phyloP scores from a whole-genome alignment of 1,140 invertebrate genomes.

The Chelonus insularis region DNA sequence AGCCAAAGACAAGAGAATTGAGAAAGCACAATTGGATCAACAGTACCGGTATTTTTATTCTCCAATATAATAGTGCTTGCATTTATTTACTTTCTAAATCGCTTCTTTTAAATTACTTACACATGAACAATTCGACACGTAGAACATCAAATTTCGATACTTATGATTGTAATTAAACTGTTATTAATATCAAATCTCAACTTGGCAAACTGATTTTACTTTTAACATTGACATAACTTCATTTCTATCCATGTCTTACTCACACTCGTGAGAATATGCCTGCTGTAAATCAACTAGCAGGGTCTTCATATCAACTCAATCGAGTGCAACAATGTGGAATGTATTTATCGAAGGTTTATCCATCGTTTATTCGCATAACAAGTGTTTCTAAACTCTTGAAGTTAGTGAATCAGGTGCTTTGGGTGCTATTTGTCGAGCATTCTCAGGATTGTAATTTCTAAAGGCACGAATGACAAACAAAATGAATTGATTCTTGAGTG shows the following conservation, averaged over 20 bases:
- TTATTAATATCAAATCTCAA: too few relatives aligned
- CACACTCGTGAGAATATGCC: constrained; percentile 14
- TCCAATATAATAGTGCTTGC: too few relatives aligned
- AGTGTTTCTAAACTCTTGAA: constrained; percentile 12
- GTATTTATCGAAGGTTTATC: constrained; percentile 37
- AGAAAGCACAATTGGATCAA: constrained; percentile 93
- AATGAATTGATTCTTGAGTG: constrained; percentile 27
- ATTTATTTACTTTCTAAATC: neutral
- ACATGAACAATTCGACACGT: too few relatives aligned
- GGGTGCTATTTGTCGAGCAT: neutral
- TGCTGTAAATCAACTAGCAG: constrained; percentile 18
- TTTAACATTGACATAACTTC: neutral
- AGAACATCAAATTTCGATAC: too few relatives aligned
- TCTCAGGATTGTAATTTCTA: neutral
- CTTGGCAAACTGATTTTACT: too few relatives aligned
- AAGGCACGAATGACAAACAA: neutral
- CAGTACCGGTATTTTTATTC: constrained; percentile 78
- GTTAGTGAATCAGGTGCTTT: constrained; percentile 39
- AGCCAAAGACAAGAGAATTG: constrained; percentile 94
- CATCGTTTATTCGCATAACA: constrained; percentile 23
- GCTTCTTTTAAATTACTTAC: too few relatives aligned
- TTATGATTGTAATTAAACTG: too few relatives aligned
- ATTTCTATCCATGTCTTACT: neutral
- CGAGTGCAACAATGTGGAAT: constrained; percentile 31
- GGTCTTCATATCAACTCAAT: neutral